phyloP scores from a whole-genome alignment of 2,797 vertebrate genomes.

The Pangasius macronema region DNA sequence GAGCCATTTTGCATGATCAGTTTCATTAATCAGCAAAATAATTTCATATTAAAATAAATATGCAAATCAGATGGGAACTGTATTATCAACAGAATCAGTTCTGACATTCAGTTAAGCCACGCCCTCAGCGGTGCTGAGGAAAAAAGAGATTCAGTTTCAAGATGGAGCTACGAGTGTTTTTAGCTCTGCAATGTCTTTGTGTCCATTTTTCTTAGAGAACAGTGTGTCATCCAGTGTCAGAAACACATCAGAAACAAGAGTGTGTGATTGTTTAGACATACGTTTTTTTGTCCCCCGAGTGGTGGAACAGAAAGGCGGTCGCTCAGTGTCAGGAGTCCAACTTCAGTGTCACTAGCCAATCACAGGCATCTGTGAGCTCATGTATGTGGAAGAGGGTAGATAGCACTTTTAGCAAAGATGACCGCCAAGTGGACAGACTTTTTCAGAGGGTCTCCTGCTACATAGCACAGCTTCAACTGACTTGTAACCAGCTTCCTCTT shows the following conservation, averaged over 20 bases:
- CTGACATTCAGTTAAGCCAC: not conserved
- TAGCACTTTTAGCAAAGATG: not conserved
- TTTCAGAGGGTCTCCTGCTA: not conserved
- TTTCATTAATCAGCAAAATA: not conserved
- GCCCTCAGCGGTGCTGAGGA: not conserved
- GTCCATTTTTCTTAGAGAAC: not conserved
- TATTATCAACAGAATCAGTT: not conserved
- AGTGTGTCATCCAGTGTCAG: not conserved
- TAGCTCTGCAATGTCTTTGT: not conserved
- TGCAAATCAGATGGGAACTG: not conserved
- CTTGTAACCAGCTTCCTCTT: not conserved
- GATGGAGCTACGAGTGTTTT: not conserved
- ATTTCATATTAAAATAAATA: not conserved
- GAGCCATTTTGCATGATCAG: not conserved
- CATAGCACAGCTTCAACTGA: not conserved
- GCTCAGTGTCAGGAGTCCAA: not conserved
- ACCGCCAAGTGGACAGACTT: not conserved
- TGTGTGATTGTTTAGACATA: not conserved
- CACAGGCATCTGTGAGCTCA: not conserved
- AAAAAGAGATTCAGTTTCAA: not conserved
- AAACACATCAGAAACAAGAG: not conserved
- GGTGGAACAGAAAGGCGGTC: not conserved
- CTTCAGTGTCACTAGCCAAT: not conserved
- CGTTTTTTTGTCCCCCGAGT: not conserved
- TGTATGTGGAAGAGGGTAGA: not conserved